Base-by-base conservation (phyloP, 2,797 vertebrate species). In the Emydoidea blandingii region DNA sequence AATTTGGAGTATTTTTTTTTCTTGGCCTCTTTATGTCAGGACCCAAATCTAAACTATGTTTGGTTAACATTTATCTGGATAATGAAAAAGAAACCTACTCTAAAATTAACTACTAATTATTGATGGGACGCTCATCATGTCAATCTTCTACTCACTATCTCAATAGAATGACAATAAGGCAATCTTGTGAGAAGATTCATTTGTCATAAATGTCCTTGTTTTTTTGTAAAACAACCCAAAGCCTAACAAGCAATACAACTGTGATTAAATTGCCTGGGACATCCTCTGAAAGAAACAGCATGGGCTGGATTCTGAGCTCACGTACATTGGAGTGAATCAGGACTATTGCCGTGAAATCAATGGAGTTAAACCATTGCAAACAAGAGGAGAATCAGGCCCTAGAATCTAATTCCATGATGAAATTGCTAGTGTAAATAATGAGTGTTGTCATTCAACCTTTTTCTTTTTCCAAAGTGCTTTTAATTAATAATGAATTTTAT, bases 121-220 rank as follows among this genome's bases (percentile, higher is more conserved):
- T 97, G 82, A 94, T 86, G 56, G 72, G 89, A 92, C 87, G 89
- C 84, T 95, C 94, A 97, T 96, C 95, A 95, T 87, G 88, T 95
- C 95, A 90, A 72, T 94, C 96, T 96, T 93, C 88, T 92, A 74
- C 93, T 96, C 96, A 92, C 94, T 93, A 95, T 95, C 92, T 91
- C 95, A 89, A 88, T 96, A 92, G 97, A 97, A 94, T 87, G 94
- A 96, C 93, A 89, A 49, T 89, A 87, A 91, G 96, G 94, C 83
- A 79, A 88, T 5, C 1, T 74, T 90, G 96, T 86, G 81, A 96
- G 85, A 94, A 96, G 95, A 97, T 96, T 91, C 93, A 96, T 97
- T 96, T 95, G 94, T 97, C 96, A 95, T 91, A 91, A 89, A 85
- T 97, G 92, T 94, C 97, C 97, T 93, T 90, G 19, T 91, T 97